phyloP scores from a whole-genome alignment of 1,140 invertebrate species.

The Macrostomum lignano region DNA sequence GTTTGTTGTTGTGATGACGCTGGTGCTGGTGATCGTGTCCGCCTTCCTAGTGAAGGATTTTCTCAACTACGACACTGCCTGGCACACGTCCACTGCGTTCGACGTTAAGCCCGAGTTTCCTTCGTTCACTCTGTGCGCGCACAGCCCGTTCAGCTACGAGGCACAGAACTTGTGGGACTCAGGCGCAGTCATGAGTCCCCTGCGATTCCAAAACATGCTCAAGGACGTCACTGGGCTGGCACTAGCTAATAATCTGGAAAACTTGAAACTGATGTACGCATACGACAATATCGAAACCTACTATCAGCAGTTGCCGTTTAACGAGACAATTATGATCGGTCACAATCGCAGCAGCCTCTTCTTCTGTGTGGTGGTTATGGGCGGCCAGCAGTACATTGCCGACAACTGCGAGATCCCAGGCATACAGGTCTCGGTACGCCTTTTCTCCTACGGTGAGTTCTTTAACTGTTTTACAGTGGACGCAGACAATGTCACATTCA shows the following conservation, averaged over 20 bases:
- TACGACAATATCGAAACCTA: conserved; percentile 2
- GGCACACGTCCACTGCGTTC: neutral
- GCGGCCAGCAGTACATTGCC: neutral
- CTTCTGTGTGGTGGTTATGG: neutral
- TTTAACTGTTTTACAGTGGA: conserved; percentile 1
- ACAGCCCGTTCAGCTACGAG: neutral
- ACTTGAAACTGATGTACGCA: neutral
- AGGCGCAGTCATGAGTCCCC: neutral
- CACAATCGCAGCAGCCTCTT: neutral
- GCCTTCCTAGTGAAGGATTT: neutral
- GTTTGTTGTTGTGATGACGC: neutral
- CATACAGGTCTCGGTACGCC: neutral
- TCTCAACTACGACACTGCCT: conserved; percentile 2
- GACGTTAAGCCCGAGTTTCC: conserved; percentile 2
- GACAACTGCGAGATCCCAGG: neutral
- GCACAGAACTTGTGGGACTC: neutral
- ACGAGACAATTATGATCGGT: neutral
- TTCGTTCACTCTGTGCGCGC: neutral
- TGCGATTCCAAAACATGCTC: neutral
- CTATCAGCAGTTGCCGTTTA: neutral
- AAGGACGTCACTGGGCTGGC: neutral
- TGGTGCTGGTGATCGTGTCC: neutral
- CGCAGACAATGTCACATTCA: too few species aligned
- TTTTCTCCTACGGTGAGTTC: conserved; percentile 1
- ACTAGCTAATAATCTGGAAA: neutral